These are phyloP conservation scores for Aleadryas rufinucha DNA, from an alignment of 2,113 vertebrate genomes.

Conservation along the genomic window DNA sequence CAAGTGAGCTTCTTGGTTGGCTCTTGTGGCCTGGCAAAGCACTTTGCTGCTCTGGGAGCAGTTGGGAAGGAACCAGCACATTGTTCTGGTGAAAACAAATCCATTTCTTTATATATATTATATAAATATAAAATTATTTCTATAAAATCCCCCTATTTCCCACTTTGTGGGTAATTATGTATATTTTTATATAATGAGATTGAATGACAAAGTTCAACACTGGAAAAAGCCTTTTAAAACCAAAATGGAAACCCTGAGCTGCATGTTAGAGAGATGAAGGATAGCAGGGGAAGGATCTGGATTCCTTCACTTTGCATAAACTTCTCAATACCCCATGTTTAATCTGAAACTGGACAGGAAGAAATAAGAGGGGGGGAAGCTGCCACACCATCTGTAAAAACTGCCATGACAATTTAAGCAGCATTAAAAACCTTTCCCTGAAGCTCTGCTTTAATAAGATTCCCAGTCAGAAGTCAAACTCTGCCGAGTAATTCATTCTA, in stretches of 20 bases:
- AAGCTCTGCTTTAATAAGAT: conserved; percentile 75
- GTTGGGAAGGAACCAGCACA: neutral
- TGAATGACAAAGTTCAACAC: fast-evolving
- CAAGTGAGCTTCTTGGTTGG: neutral
- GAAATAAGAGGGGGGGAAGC: neutral
- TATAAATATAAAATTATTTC: fast-evolving
- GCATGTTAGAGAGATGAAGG: neutral
- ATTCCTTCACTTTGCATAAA: neutral
- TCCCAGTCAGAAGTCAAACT: conserved; percentile 66
- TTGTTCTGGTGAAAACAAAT: neutral
- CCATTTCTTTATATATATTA: fast-evolving
- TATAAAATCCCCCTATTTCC: neutral
- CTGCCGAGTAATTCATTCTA: conserved; percentile 62
- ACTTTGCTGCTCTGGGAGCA: neutral
- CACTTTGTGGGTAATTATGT: neutral
- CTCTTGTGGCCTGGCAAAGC: neutral
- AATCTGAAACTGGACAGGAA: conserved; percentile 16
- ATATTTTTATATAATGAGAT: neutral
- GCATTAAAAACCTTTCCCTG: conserved; percentile 69
- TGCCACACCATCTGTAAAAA: conserved; percentile 53
- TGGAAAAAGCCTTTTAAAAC: neutral
- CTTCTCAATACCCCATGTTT: neutral
- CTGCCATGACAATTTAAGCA: conserved; percentile 62
- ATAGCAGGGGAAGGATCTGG: neutral
- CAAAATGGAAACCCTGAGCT: neutral